A percentile compares a stretch with the other conserved stretches of the same genome.
Evolutionary conservation across 2,888 invertebrate species (phyloP).

Genomic region (Zele albiditarsus): DNA sequence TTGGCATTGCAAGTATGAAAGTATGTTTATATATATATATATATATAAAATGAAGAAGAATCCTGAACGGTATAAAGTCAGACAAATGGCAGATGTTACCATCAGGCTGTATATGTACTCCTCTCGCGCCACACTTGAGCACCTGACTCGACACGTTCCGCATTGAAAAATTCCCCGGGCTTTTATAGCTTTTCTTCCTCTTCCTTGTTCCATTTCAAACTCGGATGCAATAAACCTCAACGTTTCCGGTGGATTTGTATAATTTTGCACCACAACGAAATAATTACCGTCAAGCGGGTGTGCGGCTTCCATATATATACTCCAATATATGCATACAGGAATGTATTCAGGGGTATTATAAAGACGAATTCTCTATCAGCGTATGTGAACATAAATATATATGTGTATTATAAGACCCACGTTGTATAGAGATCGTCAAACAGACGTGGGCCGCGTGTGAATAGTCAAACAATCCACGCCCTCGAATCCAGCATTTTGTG

Average conservation of each 20-base stretch:
- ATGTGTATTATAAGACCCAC: conserved; percentile 2
- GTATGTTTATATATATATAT: conserved; percentile 37
- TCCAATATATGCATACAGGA: not conserved
- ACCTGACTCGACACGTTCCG: conserved; percentile 67
- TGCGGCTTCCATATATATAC: conserved; percentile 18
- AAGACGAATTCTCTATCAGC: not conserved
- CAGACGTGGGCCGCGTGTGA: conserved; percentile 66
- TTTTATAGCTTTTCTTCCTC: conserved; percentile 56
- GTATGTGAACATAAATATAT: not conserved
- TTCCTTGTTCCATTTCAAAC: conserved; percentile 54
- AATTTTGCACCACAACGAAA: conserved; percentile 4
- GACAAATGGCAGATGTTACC: conserved; percentile 59
- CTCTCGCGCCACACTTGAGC: conserved; percentile 44
- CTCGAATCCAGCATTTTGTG: conserved; percentile 24
- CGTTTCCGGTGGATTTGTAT: conserved; percentile 26
- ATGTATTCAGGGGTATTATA: conserved; percentile 6
- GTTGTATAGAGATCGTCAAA: not conserved
- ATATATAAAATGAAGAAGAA: conserved; percentile 37
- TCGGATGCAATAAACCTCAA: conserved; percentile 32
- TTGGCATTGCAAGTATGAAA: conserved; percentile 38
- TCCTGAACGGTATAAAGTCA: conserved; percentile 46
- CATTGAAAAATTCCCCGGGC: conserved; percentile 42
- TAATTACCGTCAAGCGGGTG: conserved; percentile 56
- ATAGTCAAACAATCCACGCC: conserved; percentile 53
- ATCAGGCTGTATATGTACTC: conserved; percentile 38